Evolutionary conservation across 2,797 vertebrate genomes (phyloP), one percentile per base, ranked within the genome.

Genomic region (Myiotriccus ornatus): DNA sequence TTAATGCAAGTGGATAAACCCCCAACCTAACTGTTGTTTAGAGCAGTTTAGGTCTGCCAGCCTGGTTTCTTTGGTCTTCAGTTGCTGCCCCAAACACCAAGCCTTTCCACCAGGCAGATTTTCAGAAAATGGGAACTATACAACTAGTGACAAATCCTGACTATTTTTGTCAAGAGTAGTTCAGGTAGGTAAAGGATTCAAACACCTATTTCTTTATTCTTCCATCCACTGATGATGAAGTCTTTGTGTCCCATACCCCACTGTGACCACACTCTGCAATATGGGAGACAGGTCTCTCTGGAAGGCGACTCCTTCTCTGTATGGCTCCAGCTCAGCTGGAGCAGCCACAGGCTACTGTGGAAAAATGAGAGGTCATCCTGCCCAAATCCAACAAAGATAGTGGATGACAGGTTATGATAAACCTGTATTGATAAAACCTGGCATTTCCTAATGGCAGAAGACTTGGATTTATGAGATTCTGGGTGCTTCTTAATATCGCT

Each of bases 201-300:
- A 10, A 34, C 6, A 52, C 22, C 6, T 43, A 6, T 49, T 64
- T 44, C 19, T 73, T 62, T 34, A 13, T 64, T 49, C 64, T 56
- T 82, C 53, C 5, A 6, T 27, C 34, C 6, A 3, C 20, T 32
- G 59, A 43, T 52, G 50, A 11, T 30, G 10, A 77, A 64, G 22
- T 12, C 22, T 44, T 52, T 74, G 23, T 50, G 30, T 47, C 35
- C 39, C 20, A 7, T 2, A 32, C 1, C 30, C 10, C 14, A 7
- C 15, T 2, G 0, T 0, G 4, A 39, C 20, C 27, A 22, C 0
- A 0, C 2, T 59, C 27, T 47, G 18, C 35, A 13, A 4, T 18
- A 24, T 2, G 1, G 17, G n/a, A 74, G 18, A n/a, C 34, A 46
- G 12, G 6, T 63, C 28, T 46, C 34, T 5, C 25, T 1, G 3